Evolutionary conservation across 2,797 vertebrate species (phyloP).

Genomic region (Macropodus opercularis): DNA sequence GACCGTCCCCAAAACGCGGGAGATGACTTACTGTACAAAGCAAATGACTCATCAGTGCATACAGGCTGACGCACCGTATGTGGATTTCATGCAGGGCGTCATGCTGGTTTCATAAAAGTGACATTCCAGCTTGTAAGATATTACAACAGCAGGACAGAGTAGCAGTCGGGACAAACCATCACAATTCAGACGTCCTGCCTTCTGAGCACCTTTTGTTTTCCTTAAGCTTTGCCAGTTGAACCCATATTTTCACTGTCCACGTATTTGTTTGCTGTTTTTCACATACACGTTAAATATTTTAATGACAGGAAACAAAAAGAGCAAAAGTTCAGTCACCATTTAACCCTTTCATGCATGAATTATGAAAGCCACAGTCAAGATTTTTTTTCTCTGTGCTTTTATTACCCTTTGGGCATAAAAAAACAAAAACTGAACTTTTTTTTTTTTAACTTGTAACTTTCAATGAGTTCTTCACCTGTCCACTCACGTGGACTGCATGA

Average conservation of each 20-base stretch:
- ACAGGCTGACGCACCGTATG: constrained; percentile 11
- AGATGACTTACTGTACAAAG: constrained; percentile 42
- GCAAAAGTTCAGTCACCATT: not conserved
- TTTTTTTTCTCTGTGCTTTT: too few species aligned
- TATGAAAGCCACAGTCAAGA: too few species aligned
- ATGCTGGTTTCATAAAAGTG: constrained; percentile 16
- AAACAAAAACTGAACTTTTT: too few species aligned
- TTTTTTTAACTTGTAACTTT: too few species aligned
- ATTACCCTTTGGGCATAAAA: too few species aligned
- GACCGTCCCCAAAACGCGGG: constrained; percentile 29
- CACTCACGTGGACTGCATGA: too few species aligned
- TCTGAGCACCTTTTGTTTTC: not conserved
- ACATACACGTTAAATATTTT: not conserved
- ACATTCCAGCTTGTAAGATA: not conserved
- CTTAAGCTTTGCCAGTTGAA: not conserved
- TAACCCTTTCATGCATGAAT: too few species aligned
- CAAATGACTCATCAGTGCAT: constrained; percentile 38
- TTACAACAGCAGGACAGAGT: not conserved
- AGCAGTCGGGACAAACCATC: not conserved
- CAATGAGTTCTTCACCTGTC: too few species aligned
- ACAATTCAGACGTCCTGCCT: not conserved
- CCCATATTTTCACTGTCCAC: not conserved
- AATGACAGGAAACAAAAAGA: not conserved
- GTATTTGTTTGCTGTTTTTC: not conserved
- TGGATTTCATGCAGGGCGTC: not conserved